Percentiles rank a stretch among this genome's conserved stretches.
Conservation (phyloP, 1,140 invertebrate species). For the Temnothorax longispinosus region DNA sequence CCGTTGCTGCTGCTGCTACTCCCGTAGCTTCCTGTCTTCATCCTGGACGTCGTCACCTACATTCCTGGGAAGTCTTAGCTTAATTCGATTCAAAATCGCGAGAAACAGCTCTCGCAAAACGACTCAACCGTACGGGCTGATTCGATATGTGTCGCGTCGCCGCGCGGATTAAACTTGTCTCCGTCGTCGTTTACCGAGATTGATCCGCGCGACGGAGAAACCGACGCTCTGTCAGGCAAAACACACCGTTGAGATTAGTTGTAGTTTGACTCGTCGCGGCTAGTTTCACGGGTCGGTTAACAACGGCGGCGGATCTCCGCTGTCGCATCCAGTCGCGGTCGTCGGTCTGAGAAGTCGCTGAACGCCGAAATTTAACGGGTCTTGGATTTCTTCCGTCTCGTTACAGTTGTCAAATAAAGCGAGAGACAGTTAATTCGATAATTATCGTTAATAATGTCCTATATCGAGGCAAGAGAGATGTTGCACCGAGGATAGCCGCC, state of each 20-base stretch:
- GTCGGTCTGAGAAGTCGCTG: not conserved
- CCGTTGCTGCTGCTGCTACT: not conserved
- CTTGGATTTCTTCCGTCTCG: not conserved
- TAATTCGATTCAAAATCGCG: not conserved
- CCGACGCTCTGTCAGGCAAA: not conserved
- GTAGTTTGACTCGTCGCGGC: not conserved
- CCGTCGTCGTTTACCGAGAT: conserved; percentile 1
- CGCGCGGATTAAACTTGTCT: not conserved
- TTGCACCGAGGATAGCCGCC: not conserved
- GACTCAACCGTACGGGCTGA: not conserved
- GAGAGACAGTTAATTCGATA: not conserved
- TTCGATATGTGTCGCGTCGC: not conserved
- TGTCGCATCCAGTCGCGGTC: not conserved
- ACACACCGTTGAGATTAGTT: conserved; percentile 13
- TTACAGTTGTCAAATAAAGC: not conserved
- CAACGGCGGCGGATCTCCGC: not conserved
- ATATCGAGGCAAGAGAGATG: not conserved
- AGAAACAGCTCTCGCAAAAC: not conserved
- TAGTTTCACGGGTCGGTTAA: conserved; percentile 21
- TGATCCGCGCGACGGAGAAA: not conserved
- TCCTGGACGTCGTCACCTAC: not conserved
- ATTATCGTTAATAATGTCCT: not conserved
- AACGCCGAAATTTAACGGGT: not conserved
- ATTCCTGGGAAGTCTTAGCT: not conserved
- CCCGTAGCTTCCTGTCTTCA: not conserved